These are phyloP conservation scores for Sericinus montela DNA, from an alignment of 2,888 invertebrate genomes.

Conservation along the genomic window DNA sequence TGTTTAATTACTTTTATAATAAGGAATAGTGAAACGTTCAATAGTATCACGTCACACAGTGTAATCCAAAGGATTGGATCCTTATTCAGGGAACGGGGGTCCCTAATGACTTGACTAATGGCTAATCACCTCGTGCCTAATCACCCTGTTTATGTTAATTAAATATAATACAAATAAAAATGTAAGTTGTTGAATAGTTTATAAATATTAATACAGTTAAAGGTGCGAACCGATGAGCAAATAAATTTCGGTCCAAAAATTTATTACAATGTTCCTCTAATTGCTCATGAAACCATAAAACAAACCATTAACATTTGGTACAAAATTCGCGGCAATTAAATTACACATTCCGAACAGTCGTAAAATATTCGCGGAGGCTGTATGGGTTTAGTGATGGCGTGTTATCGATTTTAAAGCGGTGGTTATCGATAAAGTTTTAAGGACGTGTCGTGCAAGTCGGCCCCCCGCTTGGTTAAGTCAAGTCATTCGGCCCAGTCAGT, in stretches of 20 bases:
- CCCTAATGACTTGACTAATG: no score
- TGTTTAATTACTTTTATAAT: no score
- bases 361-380: conserved; percentile 19
- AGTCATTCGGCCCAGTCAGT: conserved; percentile 42
- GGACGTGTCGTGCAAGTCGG: conserved; percentile 43
- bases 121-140: no score
- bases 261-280: conserved; percentile 21
- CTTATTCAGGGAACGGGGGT: no score
- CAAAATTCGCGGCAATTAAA: conserved; percentile 22
- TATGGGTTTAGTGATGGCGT: conserved; percentile 24
- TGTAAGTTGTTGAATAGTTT: background rate
- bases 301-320: conserved; percentile 23
- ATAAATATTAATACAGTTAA: background rate
- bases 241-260: conserved; percentile 8
- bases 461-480: conserved; percentile 49
- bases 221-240: conserved; percentile 11
- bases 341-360: conserved; percentile 15
- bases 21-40: no score
- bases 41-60: no score
- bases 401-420: conserved; percentile 31
- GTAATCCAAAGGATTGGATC: no score
- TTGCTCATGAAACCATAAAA: conserved; percentile 26
- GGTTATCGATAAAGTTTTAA: conserved; percentile 64
- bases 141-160: no score
- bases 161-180: background rate